Evolutionary conservation across 92 coral and sea anemone species (phyloP), one percentile per base, ranked within the genome.

Genomic region (Paragorgia papillata): DNA sequence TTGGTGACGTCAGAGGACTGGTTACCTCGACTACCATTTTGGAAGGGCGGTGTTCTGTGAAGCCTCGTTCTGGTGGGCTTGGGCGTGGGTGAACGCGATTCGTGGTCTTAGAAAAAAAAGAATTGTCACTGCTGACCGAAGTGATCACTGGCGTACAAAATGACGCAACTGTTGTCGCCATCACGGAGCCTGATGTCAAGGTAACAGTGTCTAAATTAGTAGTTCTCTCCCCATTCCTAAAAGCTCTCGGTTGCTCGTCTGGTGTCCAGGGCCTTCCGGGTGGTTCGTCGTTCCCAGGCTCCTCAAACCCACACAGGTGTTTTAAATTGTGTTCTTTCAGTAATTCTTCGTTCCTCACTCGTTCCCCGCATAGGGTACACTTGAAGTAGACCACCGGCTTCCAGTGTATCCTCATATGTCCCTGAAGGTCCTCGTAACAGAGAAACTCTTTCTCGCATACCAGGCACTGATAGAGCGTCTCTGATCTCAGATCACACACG

Each of bases 381-480:
- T 37, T 71, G 22, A 71, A 15, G 64, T 32, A 71, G 30, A 71
- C 78, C 2, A 71, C 78, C n/a, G n/a, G 64, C 9, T 55, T 71
- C 78, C 78, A 71, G 64, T 94, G 98, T 19, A 80, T 70, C 30
- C 89, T 84, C 39, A 90, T 81, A 68, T 94, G 98, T 50, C 88
- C 95, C 69, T 84, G 85, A 19, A 94, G 82, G 53, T 88, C 92
- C 59, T 83, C 86, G 3, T 96, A 90, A 60, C 84, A 80, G 69
- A 85, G 79, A 58, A 95, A 95, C 43, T 92, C 92, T 50, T 91
- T 87, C 50, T 77, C 76, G 56, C 99, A 95, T 7, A 86, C 81
- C 31, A 87, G 63, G 31, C 98, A 94, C 67, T 89, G 35, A 41
- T 26, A 71, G 46, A 33, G 32, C 24, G 51, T 51, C 14, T 31